These are phyloP conservation scores for Ispidina lecontei DNA, from an alignment of 2,797 vertebrate genomes.

Conservation along the genomic window DNA sequence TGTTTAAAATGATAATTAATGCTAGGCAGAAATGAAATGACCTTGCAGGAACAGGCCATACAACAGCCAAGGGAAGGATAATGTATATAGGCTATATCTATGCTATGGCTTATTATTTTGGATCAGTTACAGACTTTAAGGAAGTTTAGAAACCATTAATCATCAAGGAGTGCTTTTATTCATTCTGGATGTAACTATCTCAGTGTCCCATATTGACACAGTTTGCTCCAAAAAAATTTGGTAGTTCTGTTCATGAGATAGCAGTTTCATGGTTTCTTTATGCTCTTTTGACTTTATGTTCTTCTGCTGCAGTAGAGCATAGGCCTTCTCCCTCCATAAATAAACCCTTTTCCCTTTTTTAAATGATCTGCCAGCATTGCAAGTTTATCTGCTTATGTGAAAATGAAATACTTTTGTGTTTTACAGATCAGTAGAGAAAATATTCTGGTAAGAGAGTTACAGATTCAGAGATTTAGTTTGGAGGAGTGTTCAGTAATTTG, in stretches of 20 bases:
- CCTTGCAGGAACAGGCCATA: background rate
- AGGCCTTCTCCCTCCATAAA: slow-evolving; percentile 31
- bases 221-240: background rate
- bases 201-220: background rate
- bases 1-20: background rate
- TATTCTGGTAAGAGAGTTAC: background rate
- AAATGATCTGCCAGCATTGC: background rate
- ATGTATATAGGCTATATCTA: accelerated
- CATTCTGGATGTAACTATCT: background rate
- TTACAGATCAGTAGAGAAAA: slow-evolving; percentile 42
- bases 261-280: background rate
- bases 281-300: slow-evolving; percentile 50
- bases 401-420: slow-evolving; percentile 52
- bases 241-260: background rate
- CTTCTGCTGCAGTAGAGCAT: background rate
- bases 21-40: background rate
- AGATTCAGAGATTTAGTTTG: slow-evolving; percentile 6
- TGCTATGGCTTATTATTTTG: background rate
- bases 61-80: background rate
- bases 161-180: background rate
- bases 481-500: slow-evolving; percentile 43
- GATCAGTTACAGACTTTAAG: background rate
- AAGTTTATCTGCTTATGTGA: slow-evolving; percentile 12
- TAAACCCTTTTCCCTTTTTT: background rate
- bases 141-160: background rate